A percentile compares a stretch with the other conserved stretches of the same genome.
Evolutionary conservation across 2,888 invertebrate genomes (phyloP).

Genomic region (Cyrtodaria siliqua): DNA sequence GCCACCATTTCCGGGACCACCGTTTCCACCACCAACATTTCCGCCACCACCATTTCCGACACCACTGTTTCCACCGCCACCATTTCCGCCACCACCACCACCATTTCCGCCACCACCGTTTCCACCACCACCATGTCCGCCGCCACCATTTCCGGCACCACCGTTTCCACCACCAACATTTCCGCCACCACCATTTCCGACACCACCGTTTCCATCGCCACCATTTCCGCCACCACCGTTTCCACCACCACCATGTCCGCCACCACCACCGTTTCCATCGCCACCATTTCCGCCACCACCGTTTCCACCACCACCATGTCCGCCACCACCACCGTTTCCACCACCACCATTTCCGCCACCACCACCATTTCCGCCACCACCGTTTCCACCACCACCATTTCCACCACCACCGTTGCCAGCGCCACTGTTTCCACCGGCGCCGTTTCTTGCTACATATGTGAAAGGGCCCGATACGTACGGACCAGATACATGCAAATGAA

Average conservation of each 20-base stretch:
- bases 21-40: background rate
- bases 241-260: too few species aligned
- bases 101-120: slow-evolving; percentile 12
- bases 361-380: background rate
- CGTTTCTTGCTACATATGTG: too few species aligned
- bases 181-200: too few species aligned
- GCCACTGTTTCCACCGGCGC: slow-evolving; percentile 10
- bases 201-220: too few species aligned
- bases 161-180: slow-evolving; percentile 1
- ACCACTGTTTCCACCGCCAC: background rate
- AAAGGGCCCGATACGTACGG: too few species aligned
- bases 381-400: too few species aligned
- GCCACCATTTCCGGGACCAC: background rate
- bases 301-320: too few species aligned
- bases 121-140: slow-evolving; percentile 11
- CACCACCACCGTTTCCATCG: too few species aligned
- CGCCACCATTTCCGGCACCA: slow-evolving; percentile 8
- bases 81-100: slow-evolving; percentile 10
- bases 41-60: background rate
- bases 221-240: too few species aligned
- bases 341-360: background rate
- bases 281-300: too few species aligned
- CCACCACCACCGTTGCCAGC: too few species aligned
- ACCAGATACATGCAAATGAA: too few species aligned
- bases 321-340: slow-evolving; percentile 4